Conservation (phyloP, 2,888 invertebrate species). For the Cheilosia urbana region DNA sequence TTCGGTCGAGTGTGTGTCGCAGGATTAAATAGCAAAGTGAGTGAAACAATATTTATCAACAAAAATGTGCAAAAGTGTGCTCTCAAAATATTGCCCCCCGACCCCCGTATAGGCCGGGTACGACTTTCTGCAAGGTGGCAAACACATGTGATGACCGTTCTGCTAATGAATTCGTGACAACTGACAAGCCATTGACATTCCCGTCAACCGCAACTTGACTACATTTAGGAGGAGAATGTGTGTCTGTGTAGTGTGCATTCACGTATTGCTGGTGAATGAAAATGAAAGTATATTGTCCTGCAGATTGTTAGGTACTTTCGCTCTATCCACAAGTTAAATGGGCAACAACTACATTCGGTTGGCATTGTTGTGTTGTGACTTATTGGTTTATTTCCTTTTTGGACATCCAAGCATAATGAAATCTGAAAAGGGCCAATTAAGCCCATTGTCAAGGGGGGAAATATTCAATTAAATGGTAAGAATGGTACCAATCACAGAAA, state of each 20-base stretch:
- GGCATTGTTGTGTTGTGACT: not conserved
- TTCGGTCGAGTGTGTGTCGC: not conserved
- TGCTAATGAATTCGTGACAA: conserved; percentile 26
- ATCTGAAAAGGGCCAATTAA: conserved; percentile 37
- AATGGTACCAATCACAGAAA: too few relatives aligned
- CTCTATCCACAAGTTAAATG: conserved; percentile 21
- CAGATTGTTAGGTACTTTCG: conserved; percentile 1
- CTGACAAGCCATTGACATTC: conserved; percentile 34
- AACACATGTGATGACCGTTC: not conserved
- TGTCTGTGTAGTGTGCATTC: not conserved
- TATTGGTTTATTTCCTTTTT: conserved; percentile 8
- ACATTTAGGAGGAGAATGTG: not conserved
- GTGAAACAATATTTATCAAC: conserved; percentile 35
- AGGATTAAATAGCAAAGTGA: conserved; percentile 12
- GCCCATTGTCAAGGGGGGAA: conserved; percentile 14
- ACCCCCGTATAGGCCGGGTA: not conserved
- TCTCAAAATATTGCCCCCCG: not conserved
- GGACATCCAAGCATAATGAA: not conserved
- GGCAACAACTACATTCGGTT: not conserved
- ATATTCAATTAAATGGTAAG: not conserved
- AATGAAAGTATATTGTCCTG: conserved; percentile 33
- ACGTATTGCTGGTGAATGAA: not conserved
- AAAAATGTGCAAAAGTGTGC: conserved; percentile 4
- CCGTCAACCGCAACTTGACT: conserved; percentile 28
- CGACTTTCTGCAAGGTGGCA: conserved; percentile 12